These are phyloP conservation scores for Corapipo altera DNA, from an alignment of 2,113 vertebrate genomes.

Conservation along the genomic window DNA sequence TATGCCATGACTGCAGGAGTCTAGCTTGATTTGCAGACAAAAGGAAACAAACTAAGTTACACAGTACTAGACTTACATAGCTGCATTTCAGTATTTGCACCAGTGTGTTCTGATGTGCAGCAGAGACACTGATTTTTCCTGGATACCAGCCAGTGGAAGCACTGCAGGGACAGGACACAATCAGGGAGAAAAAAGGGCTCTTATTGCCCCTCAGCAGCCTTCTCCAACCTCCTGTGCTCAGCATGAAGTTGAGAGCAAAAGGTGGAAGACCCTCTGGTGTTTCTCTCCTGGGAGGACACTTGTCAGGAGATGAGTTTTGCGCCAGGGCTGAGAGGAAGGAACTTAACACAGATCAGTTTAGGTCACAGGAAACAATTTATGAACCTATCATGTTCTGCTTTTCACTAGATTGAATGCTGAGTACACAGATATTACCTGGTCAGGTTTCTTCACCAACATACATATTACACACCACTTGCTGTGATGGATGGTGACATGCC, in stretches of 20 bases:
- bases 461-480: neutral
- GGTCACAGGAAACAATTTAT: conserved; percentile 68
- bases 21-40: neutral
- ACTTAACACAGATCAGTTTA: conserved; percentile 71
- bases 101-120: neutral
- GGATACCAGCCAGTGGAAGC: neutral
- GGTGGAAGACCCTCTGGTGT: neutral
- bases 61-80: neutral
- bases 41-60: neutral
- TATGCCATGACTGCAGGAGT: neutral
- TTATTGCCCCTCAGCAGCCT: neutral
- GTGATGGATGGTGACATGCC: conserved; percentile 34
- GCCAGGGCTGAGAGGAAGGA: conserved; percentile 14
- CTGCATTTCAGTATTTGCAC: neutral
- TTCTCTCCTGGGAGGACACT: neutral
- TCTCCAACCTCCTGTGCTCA: neutral
- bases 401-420: neutral
- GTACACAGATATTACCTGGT: neutral
- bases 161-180: neutral
- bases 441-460: conserved; percentile 73
- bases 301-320: neutral
- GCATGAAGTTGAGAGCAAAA: conserved; percentile 19
- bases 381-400: conserved; percentile 38
- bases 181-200: neutral
- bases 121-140: neutral